Evolutionary conservation across 1,140 invertebrate species (phyloP).

Genomic region (Pectinophora gossypiella): DNA sequence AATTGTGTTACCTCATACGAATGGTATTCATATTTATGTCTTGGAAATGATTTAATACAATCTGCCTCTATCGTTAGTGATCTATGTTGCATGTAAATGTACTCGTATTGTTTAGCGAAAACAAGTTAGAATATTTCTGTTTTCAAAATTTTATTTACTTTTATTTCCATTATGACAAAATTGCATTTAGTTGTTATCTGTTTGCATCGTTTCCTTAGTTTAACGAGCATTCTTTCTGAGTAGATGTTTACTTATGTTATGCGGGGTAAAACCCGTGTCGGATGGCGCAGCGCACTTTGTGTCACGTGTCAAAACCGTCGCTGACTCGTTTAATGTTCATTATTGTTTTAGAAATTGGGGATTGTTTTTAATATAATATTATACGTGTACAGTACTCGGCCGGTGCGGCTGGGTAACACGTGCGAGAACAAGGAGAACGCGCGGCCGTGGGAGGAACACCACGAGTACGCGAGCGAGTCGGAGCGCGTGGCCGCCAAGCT

Average conservation of each 20-base stretch:
- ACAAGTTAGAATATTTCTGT: not conserved
- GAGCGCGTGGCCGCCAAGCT: conserved; percentile 90
- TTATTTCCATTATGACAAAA: conserved; percentile 4
- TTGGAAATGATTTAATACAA: conserved; percentile 9
- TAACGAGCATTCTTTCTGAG: not conserved
- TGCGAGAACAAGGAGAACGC: conserved; percentile 91
- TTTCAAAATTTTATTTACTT: conserved; percentile 2
- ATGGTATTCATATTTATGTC: conserved; percentile 7
- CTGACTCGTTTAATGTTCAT: too few relatives aligned
- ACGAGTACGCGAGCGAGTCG: conserved; percentile 75
- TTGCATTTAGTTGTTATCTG: not conserved
- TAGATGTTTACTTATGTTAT: too few relatives aligned
- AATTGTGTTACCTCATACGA: not conserved
- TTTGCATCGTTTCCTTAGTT: not conserved
- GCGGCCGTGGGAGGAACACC: conserved; percentile 86
- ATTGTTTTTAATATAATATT: too few relatives aligned
- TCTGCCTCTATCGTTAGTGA: conserved; percentile 18
- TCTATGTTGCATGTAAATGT: conserved; percentile 42
- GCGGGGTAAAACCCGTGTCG: too few relatives aligned
- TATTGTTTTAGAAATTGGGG: too few relatives aligned
- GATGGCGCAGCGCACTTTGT: too few relatives aligned
- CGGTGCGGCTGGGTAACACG: conserved; percentile 85
- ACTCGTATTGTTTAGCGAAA: too few relatives aligned
- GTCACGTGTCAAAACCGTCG: too few relatives aligned
- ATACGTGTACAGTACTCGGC: conserved; percentile 78